These are phyloP conservation scores for Mechanitis mazaeus DNA, from an alignment of 2,888 invertebrate genomes.

Conservation along the genomic window DNA sequence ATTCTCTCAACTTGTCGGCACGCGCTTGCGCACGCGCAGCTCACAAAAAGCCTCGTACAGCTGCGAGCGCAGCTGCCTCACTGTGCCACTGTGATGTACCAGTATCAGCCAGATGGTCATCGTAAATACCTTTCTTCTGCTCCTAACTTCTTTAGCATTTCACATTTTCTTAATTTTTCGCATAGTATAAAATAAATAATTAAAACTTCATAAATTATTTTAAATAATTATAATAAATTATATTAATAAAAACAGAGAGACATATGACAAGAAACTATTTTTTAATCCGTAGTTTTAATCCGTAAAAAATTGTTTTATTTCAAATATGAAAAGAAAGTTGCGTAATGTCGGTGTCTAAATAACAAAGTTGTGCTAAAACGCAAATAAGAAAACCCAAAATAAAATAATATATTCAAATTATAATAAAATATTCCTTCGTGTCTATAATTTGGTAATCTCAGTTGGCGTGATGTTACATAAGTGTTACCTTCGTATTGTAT, in stretches of 20 bases:
- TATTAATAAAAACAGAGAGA: too few species aligned
- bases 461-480: conserved; percentile 32
- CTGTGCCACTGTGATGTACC: conserved; percentile 14
- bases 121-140: neutral
- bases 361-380: too few species aligned
- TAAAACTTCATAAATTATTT: neutral
- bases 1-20: conserved; percentile 26
- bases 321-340: too few species aligned
- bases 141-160: too few species aligned
- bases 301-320: too few species aligned
- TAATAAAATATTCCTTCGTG: conserved; percentile 19
- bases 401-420: neutral
- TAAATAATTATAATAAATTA: too few species aligned
- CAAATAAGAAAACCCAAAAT: too few species aligned
- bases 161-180: neutral
- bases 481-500: conserved; percentile 18
- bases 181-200: neutral
- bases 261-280: too few species aligned
- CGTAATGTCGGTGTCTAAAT: too few species aligned
- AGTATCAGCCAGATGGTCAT: conserved; percentile 12
- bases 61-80: conserved; percentile 33
- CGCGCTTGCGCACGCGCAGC: conserved; percentile 31
- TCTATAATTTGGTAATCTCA: conserved; percentile 20
- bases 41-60: conserved; percentile 29
- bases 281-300: too few species aligned